Evolutionary conservation across 2,113 vertebrate genomes (phyloP).

Genomic region (Ursus arctos): DNA sequence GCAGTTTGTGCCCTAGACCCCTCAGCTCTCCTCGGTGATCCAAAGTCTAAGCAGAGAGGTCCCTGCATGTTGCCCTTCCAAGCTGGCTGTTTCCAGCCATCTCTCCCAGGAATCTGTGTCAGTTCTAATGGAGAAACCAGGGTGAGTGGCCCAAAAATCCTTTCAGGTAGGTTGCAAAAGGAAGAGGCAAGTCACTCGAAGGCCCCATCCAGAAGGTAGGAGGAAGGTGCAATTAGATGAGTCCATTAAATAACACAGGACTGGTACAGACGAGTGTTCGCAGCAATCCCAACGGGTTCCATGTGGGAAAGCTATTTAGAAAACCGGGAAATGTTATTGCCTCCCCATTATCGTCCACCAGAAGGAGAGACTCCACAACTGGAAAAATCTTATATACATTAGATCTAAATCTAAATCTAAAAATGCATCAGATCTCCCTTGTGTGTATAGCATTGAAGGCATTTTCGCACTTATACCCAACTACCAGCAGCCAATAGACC

Average conservation of each 20-base stretch:
- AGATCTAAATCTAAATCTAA: not conserved
- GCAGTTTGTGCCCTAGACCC: not conserved
- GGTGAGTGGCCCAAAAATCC: not conserved
- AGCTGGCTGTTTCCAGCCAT: not conserved
- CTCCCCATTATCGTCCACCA: not conserved
- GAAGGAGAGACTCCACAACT: not conserved
- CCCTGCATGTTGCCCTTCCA: not conserved
- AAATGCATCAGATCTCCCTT: not conserved
- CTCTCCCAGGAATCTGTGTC: not conserved
- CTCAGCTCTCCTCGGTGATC: rapidly evolving
- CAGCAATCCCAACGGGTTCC: not conserved
- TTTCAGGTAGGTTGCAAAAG: not conserved
- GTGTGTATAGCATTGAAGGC: not conserved
- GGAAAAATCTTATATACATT: not conserved
- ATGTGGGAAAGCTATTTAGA: not conserved
- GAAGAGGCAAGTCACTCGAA: not conserved
- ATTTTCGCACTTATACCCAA: not conserved
- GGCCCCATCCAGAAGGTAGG: not conserved
- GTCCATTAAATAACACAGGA: not conserved
- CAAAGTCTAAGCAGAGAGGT: not conserved
- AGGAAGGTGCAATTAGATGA: not conserved
- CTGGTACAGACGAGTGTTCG: not conserved
- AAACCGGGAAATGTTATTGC: not conserved
- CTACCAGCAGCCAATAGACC: not conserved
- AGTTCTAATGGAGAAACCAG: not conserved